These are phyloP conservation scores for Liposcelis brunnea DNA, from an alignment of 2,888 invertebrate species.

Conservation along the genomic window DNA sequence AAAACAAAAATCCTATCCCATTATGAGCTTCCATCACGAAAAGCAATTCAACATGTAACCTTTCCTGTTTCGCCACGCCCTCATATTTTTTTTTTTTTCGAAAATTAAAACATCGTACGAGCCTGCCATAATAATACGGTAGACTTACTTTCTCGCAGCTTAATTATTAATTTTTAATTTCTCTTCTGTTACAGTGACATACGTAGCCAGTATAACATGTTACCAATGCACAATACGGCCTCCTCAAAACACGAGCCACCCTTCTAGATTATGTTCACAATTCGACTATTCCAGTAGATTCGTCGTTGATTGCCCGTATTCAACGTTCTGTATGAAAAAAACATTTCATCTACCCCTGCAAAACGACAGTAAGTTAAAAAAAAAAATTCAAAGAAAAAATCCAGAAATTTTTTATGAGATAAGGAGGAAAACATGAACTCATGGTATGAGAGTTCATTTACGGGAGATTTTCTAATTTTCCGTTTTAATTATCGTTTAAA, in stretches of 20 bases:
- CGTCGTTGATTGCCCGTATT: conserved; percentile 58
- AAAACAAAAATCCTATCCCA: no score
- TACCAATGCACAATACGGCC: conserved; percentile 55
- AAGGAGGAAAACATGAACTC: conserved; percentile 4
- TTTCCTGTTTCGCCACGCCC: no score
- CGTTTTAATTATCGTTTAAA: no score
- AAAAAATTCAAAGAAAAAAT: no score
- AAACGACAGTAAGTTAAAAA: conserved; percentile 49
- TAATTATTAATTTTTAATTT: no score
- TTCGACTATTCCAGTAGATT: conserved; percentile 55
- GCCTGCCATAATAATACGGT: no score
- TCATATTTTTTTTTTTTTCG: no score
- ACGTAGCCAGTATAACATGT: conserved; percentile 39
- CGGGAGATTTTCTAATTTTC: not conserved
- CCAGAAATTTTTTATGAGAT: conserved; percentile 12
- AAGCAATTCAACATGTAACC: no score
- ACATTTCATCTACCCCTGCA: conserved; percentile 45
- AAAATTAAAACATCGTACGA: no score
- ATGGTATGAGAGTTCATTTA: no score
- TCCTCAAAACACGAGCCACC: conserved; percentile 39
- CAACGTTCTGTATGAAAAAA: conserved; percentile 69
- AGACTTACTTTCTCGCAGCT: no score
- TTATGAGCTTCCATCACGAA: no score
- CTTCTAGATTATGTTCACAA: conserved; percentile 50
- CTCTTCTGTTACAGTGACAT: conserved; percentile 26